Percentiles rank a stretch among this genome's conserved stretches.
Conservation (phyloP, 1,140 invertebrate species). For the Palaemon carinicauda region DNA sequence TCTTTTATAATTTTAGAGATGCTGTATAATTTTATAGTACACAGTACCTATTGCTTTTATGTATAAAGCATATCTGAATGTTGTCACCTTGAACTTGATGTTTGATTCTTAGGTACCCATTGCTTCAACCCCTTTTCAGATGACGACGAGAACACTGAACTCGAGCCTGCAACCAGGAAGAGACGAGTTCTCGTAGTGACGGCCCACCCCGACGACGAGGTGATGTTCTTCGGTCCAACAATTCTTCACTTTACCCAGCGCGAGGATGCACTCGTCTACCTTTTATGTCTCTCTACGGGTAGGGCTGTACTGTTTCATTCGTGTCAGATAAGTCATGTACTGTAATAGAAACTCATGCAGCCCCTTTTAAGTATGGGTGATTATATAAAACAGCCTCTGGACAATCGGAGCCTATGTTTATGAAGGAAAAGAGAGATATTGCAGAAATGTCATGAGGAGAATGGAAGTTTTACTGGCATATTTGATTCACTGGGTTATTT, state of each 20-base stretch:
- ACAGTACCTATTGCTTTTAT: too few relatives aligned
- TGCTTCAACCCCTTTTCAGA: not conserved
- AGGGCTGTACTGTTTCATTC: conserved; percentile 60
- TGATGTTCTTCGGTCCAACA: conserved; percentile 97
- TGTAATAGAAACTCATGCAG: too few relatives aligned
- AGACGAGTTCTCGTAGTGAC: conserved; percentile 79
- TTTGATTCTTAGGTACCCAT: not conserved
- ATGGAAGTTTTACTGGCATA: too few relatives aligned
- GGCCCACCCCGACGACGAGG: conserved; percentile 97
- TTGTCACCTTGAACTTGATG: not conserved
- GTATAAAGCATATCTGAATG: not conserved
- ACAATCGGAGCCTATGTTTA: not conserved
- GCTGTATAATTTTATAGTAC: not conserved
- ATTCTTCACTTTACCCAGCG: conserved; percentile 75
- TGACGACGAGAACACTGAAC: not conserved
- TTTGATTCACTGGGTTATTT: too few relatives aligned
- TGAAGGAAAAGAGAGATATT: too few relatives aligned
- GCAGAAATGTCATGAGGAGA: too few relatives aligned
- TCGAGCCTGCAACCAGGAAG: not conserved
- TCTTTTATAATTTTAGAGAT: not conserved
- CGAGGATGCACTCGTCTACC: conserved; percentile 71
- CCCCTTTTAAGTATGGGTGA: too few relatives aligned
- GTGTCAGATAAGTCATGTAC: not conserved
- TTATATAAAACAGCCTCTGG: too few relatives aligned
- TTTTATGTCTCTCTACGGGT: conserved; percentile 90